Percentiles rank a stretch among this genome's conserved stretches.
These are phyloP conservation scores for Diuraphis noxia DNA, from an alignment of 1,140 invertebrate species.

Conservation along the genomic window DNA sequence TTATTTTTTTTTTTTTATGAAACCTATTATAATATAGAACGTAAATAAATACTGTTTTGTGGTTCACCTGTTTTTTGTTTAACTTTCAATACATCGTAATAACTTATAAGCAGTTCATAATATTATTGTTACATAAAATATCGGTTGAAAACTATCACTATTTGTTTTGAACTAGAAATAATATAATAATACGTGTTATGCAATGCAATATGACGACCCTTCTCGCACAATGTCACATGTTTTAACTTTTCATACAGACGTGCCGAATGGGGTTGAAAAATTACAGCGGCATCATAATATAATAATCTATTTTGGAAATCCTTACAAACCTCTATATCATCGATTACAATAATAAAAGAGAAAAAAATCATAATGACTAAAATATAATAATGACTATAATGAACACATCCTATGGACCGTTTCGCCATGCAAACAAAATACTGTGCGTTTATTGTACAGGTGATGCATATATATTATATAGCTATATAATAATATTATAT, in stretches of 20 bases:
- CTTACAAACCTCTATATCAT: not conserved
- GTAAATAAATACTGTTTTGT: not conserved
- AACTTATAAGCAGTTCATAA: not conserved
- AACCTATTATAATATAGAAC: not conserved
- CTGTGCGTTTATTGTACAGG: not conserved
- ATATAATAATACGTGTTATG: not conserved
- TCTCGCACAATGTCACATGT: not conserved
- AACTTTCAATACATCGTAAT: not conserved
- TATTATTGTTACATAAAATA: conserved; percentile 22
- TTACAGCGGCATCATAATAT: not conserved
- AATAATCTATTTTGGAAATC: not conserved
- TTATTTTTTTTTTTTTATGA: too few species aligned
- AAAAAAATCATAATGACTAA: not conserved
- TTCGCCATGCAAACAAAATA: conserved; percentile 26
- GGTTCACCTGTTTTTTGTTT: not conserved
- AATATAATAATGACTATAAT: conserved; percentile 8
- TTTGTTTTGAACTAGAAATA: not conserved
- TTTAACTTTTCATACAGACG: not conserved
- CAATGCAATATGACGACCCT: not conserved
- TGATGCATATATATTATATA: not conserved
- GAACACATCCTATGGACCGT: not conserved
- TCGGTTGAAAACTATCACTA: not conserved
- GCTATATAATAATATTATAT: not conserved
- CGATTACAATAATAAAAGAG: not conserved
- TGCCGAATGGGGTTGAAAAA: not conserved